These are phyloP conservation scores for Gerosis bhagava DNA, from an alignment of 2,888 invertebrate genomes.

Conservation along the genomic window DNA sequence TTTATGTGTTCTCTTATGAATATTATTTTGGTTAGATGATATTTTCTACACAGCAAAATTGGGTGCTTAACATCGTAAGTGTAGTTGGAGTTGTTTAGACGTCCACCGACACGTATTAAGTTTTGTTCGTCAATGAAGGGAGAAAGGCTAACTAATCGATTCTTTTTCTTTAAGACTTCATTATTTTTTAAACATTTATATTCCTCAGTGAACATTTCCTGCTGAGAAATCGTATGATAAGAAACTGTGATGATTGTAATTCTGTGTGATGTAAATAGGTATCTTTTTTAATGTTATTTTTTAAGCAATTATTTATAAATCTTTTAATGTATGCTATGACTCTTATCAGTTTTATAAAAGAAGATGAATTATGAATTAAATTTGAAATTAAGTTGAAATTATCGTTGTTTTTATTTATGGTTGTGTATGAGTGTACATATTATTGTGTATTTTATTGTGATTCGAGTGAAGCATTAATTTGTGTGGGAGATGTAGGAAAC, in stretches of 20 bases:
- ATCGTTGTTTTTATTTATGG: conserved; percentile 4
- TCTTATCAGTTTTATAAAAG: conserved; percentile 14
- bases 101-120: conserved; percentile 19
- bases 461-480: conserved; percentile 2
- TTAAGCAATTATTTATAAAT: conserved; percentile 19
- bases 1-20: conserved; percentile 21
- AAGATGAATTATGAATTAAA: conserved; percentile 17
- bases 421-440: too few species aligned
- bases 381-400: conserved; percentile 7
- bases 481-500: conserved; percentile 12
- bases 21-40: conserved; percentile 29
- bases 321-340: conserved; percentile 10
- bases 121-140: conserved; percentile 11
- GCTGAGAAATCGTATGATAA: conserved; percentile 18
- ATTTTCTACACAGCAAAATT: conserved; percentile 19
- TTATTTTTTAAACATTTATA: conserved; percentile 12
- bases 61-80: conserved; percentile 25
- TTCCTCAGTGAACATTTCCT: conserved; percentile 20
- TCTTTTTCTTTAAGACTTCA: conserved; percentile 14
- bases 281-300: conserved; percentile 7
- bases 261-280: conserved; percentile 14
- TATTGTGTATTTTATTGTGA: neutral
- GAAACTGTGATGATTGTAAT: conserved; percentile 19
- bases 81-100: conserved; percentile 25
- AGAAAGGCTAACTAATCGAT: conserved; percentile 16